phyloP scores from a whole-genome alignment of 2,797 vertebrate species.

The Leuciscus waleckii region DNA sequence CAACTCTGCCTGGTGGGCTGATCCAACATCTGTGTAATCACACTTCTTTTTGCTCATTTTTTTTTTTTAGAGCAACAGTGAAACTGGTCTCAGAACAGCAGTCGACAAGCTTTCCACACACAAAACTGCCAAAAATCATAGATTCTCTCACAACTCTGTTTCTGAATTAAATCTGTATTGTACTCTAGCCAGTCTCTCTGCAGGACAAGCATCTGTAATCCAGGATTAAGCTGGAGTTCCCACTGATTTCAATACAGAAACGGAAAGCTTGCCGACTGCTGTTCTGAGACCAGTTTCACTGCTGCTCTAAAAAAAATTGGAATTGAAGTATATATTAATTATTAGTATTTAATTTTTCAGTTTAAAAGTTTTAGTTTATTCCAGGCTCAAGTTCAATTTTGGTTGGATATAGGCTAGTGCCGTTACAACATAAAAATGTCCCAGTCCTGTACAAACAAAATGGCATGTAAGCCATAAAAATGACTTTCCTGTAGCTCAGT shows the following conservation, averaged over 20 bases:
- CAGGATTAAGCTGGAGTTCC: constrained; percentile 37
- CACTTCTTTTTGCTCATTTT: constrained; percentile 22
- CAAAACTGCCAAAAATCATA: constrained; percentile 16
- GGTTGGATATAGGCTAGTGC: neutral
- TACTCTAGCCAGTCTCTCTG: constrained; percentile 16
- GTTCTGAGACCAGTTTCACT: constrained; percentile 24
- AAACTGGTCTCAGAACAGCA: constrained; percentile 30
- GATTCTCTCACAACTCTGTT: neutral
- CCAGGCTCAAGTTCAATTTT: neutral
- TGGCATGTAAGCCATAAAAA: neutral
- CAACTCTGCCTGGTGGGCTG: constrained; percentile 24
- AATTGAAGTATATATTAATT: neutral
- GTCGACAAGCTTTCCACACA: constrained; percentile 37
- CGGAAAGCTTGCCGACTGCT: constrained; percentile 14
- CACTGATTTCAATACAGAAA: neutral
- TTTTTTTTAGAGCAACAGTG: constrained; percentile 12
- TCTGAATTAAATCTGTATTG: neutral
- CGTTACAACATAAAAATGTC: neutral
- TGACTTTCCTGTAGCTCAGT: too few relatives aligned
- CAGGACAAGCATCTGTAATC: constrained; percentile 13
- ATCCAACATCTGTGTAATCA: constrained; percentile 34
- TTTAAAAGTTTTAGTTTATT: neutral
- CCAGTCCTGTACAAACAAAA: neutral
- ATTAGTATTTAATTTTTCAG: neutral
- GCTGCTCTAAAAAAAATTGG: constrained; percentile 3